phyloP scores from a whole-genome alignment of 1,140 invertebrate genomes.

The Plutomurus gul region DNA sequence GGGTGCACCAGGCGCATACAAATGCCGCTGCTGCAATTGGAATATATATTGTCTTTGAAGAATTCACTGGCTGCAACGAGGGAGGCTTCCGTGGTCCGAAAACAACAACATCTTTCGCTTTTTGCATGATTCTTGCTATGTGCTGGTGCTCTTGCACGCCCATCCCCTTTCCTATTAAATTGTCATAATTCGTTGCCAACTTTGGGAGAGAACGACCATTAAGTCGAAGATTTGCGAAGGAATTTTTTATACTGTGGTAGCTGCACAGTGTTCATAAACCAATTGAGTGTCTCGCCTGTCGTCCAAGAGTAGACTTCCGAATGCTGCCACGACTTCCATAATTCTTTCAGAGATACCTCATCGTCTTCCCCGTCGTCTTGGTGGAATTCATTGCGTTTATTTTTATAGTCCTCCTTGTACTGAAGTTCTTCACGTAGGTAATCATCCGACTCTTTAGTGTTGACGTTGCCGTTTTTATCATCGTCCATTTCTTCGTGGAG shows the following conservation, averaged over 20 bases:
- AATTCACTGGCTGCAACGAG: too few relatives aligned
- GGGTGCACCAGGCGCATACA: too few relatives aligned
- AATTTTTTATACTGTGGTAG: conserved; percentile 88
- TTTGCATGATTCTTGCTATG: conserved; percentile 90
- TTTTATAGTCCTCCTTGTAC: conserved; percentile 87
- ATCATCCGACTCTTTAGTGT: conserved; percentile 92
- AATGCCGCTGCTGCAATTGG: too few relatives aligned
- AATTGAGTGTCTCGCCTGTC: conserved; percentile 89
- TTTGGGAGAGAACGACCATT: conserved; percentile 86
- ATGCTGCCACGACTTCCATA: conserved; percentile 90
- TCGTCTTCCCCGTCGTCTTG: conserved; percentile 81
- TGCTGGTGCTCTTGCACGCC: conserved; percentile 95
- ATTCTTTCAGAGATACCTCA: conserved; percentile 91
- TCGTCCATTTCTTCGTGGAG: conserved; percentile 88
- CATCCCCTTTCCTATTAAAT: conserved; percentile 79
- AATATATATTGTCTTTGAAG: too few relatives aligned
- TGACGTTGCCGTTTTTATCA: conserved; percentile 90
- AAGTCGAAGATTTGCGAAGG: conserved; percentile 81
- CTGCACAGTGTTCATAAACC: conserved; percentile 85
- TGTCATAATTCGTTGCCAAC: conserved; percentile 86
- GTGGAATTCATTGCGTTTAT: conserved; percentile 77
- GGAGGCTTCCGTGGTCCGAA: conserved; percentile 90
- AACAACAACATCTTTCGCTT: conserved; percentile 95
- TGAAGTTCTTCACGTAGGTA: conserved; percentile 92
- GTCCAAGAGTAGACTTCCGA: conserved; percentile 97